Percentiles rank a stretch among this genome's conserved stretches.
phyloP scores from a whole-genome alignment of 2,113 vertebrate genomes.

The Helogale parvula region DNA sequence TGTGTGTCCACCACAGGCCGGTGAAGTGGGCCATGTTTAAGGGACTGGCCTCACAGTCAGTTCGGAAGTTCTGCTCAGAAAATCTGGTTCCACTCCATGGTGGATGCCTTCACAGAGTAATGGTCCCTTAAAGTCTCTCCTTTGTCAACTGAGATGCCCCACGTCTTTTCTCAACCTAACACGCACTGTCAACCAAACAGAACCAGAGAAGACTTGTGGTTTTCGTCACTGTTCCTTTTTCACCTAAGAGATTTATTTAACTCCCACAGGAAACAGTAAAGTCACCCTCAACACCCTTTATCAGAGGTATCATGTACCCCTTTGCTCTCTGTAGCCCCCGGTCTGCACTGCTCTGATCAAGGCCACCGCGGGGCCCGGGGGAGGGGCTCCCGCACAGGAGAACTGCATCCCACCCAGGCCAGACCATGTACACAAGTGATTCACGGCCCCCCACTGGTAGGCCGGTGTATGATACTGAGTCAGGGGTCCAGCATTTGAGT shows the following conservation, averaged over 20 bases:
- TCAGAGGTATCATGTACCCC: fast-evolving
- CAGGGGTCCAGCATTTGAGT: not conserved
- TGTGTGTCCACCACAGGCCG: fast-evolving
- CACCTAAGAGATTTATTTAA: not conserved
- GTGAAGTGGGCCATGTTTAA: not conserved
- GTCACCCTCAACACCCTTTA: not conserved
- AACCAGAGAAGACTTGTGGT: not conserved
- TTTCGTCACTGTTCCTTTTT: not conserved
- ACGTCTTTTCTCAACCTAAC: not conserved
- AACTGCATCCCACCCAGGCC: fast-evolving
- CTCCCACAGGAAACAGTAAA: not conserved
- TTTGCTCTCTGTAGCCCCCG: not conserved
- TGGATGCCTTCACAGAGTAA: not conserved
- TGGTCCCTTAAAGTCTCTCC: not conserved
- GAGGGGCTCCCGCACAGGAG: not conserved
- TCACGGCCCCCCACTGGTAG: fast-evolving
- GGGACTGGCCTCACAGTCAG: not conserved
- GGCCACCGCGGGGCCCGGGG: fast-evolving
- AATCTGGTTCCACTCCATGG: not conserved
- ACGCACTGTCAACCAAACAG: not conserved
- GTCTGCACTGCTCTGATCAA: not conserved
- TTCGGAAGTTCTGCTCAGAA: not conserved
- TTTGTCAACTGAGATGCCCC: not conserved
- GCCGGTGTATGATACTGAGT: not conserved
- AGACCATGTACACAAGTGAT: not conserved